Conservation (phyloP, 2,113 vertebrate genomes). For the Stigmatopora argus region DNA sequence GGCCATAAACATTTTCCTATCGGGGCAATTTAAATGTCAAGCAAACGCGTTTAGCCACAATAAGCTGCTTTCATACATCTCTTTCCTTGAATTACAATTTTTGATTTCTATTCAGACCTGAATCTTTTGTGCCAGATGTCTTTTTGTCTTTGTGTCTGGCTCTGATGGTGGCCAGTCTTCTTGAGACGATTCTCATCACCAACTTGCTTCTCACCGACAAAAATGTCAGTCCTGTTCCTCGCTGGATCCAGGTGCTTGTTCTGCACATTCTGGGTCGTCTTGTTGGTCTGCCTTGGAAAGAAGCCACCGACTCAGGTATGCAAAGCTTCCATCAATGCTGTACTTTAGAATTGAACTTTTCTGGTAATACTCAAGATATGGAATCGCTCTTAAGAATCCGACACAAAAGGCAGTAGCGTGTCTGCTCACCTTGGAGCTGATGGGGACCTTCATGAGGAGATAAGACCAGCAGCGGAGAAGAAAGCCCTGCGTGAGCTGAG, state of each 20-base stretch:
- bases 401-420: not conserved
- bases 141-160: constrained; percentile 66
- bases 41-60: not conserved
- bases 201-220: constrained; percentile 46
- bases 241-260: constrained; percentile 51
- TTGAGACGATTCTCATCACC: constrained; percentile 66
- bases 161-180: constrained; percentile 67
- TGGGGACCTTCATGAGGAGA: not conserved
- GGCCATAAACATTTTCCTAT: constrained; percentile 1
- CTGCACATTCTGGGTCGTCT: constrained; percentile 44
- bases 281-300: constrained; percentile 33
- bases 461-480: not conserved
- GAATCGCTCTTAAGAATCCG: constrained; percentile 11
- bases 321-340: not conserved
- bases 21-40: not conserved
- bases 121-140: constrained; percentile 44
- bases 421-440: not conserved
- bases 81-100: not conserved
- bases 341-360: not conserved
- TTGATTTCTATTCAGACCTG: not conserved
- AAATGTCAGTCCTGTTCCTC: constrained; percentile 38
- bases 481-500: constrained; percentile 45
- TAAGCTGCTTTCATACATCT: not conserved
- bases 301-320: constrained; percentile 29
- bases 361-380: not conserved